Evolutionary conservation across 2,888 invertebrate species (phyloP).

Genomic region (Spicauda simplicius): DNA sequence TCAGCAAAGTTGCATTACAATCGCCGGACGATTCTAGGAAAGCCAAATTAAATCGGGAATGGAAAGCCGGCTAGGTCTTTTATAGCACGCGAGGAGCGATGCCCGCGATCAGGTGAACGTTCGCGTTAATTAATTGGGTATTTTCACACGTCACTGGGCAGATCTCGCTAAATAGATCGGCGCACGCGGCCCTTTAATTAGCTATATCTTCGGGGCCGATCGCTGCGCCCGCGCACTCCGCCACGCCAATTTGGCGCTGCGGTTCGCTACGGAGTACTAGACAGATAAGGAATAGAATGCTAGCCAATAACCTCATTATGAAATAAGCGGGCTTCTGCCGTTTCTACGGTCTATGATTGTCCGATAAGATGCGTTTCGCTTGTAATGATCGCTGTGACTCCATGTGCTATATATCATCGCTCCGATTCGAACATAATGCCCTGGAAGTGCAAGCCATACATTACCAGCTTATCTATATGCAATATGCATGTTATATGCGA

Average conservation of each 20-base stretch:
- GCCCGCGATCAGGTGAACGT: conserved; percentile 66
- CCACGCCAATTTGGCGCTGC: conserved; percentile 83
- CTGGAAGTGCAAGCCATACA: conserved; percentile 26
- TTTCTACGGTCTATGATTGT: conserved; percentile 66
- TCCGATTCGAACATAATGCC: conserved; percentile 27
- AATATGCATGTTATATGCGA: conserved; percentile 33
- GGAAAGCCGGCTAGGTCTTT: conserved; percentile 59
- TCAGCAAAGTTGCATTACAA: conserved; percentile 40
- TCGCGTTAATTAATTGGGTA: conserved; percentile 84
- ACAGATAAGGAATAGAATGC: conserved; percentile 77
- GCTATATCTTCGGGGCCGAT: conserved; percentile 76
- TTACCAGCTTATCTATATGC: conserved; percentile 35
- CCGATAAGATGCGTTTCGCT: conserved; percentile 53
- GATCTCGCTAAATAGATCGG: conserved; percentile 84
- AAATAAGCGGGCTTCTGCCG: conserved; percentile 72
- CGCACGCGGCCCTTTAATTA: conserved; percentile 80
- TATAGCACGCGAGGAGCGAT: conserved; percentile 74
- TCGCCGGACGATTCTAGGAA: conserved; percentile 46
- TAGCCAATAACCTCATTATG: conserved; percentile 83
- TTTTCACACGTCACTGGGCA: conserved; percentile 84
- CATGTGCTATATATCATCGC: conserved; percentile 43
- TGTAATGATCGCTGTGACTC: conserved; percentile 46
- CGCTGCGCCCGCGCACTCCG: conserved; percentile 74
- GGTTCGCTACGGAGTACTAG: conserved; percentile 68
- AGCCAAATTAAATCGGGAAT: conserved; percentile 60